Base-by-base conservation (phyloP, 2,888 invertebrate genomes). In the Megastigmus dorsalis region DNA sequence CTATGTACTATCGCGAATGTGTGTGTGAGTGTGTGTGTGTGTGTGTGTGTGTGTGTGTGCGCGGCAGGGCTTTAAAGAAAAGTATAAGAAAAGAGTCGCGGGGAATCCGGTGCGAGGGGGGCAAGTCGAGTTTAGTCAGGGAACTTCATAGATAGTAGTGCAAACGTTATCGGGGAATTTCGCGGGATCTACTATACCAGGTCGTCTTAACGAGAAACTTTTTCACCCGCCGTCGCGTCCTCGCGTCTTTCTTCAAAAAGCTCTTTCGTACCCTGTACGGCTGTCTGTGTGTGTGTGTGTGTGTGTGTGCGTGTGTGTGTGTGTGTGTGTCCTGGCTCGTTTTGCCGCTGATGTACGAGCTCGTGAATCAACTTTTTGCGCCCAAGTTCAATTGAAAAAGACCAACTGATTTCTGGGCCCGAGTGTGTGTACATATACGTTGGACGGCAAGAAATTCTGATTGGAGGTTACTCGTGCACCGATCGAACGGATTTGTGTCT, bases 321-420 rank as follows among this genome's bases (percentile, higher is more conserved):
- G 54, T 66, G 57, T 13, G 20, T n/a, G 5, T 7, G 4, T 6
- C 13, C 18, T 10, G 41, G 23, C 23, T n/a, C 33, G 15, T 10
- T 43, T 43, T 26, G n/a, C 55, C 33, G 48, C 55, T 71, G 63
- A 71, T 71, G 36, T 71, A 71, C 71, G 71, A 71, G 10, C 50
- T 57, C 59, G 66, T 60, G 66, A 73, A 73, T 73, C 73, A 74
- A 68, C 50, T 67, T 74, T 74, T 62, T 62, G n/a, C 59, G 43
- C 55, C n/a, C 38, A 38, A 55, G 60, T 67, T 67, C 67, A 73
- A 73, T 73, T 73, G 73, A 67, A 73, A 73, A 66, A 60, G 67
- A 60, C 59, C 60, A 57, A 65, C 71, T 60, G 71, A 72, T 72
- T 70, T 59, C 69, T 62, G 57, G 67, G n/a, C n/a, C n/a, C n/a